Evolutionary conservation across 2,888 invertebrate genomes (phyloP), one percentile per base, ranked within the genome.

Genomic region (Tethea ocularis): DNA sequence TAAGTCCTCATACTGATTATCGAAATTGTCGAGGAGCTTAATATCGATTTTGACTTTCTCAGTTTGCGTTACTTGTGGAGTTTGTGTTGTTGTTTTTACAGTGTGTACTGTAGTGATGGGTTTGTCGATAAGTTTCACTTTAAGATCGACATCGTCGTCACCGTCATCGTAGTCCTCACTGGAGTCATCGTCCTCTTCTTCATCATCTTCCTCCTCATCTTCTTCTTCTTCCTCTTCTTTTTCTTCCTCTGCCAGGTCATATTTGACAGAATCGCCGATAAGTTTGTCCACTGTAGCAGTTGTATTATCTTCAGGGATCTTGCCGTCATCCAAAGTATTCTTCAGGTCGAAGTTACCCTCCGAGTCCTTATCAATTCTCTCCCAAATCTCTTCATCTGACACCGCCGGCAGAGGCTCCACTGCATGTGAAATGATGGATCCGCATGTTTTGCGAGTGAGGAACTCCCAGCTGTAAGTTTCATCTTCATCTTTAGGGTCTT

Each of bases 311-410:
- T 88, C 82, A 20, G 87, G 81, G 13, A 86, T 67, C 68, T 91
- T 91, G 53, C 82, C 89, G 61, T 92, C 91, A 61, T 91, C 91
- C 46, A 91, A 75, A 56, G 89, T 91, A 59, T 87, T 83, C 63
- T 91, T 92, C 61, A 92, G 69, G 62, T 92, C 91, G 69, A 87
- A 90, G 78, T 88, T 89, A 57, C 86, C 89, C 38, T 80, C 87
- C 6, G 74, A 75, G 56, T 90, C 90, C 62, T 86, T 83, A 65
- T 92, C 88, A 56, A 91, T 88, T 64, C 88, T 88, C 67, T 91
- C 90, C 90, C 92, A 92, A 62, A 93, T 92, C 74, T 93, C 93
- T 68, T 93, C 91, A 63, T 92, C 90, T 0, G 89, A 89, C 0
- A 89, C 86, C 0, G 86, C 64, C 0, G 86, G 82, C 54, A 88